phyloP scores from a whole-genome alignment of 1,140 invertebrate genomes.

The Forficula auricularia region DNA sequence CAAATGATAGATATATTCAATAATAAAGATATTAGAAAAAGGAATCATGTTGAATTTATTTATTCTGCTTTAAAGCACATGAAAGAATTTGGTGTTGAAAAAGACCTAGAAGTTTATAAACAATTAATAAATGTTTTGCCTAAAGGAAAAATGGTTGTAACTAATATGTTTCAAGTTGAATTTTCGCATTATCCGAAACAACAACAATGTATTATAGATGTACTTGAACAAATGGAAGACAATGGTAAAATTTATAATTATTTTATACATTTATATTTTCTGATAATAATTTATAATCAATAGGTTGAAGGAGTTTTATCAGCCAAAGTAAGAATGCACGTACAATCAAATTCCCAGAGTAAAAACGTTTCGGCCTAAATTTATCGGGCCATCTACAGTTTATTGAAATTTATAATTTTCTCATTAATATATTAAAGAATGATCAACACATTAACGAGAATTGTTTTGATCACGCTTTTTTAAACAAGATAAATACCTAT shows the following conservation, averaged over 20 bases:
- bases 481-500: too few species aligned
- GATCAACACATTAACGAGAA: too few species aligned
- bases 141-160: slow-evolving; percentile 72
- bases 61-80: slow-evolving; percentile 71
- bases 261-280: neutral
- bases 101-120: slow-evolving; percentile 86
- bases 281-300: too few species aligned
- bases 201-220: slow-evolving; percentile 72
- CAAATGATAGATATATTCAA: slow-evolving; percentile 55
- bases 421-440: too few species aligned
- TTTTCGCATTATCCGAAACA: slow-evolving; percentile 88
- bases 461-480: too few species aligned
- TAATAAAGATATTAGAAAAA: slow-evolving; percentile 34
- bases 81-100: slow-evolving; percentile 76
- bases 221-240: slow-evolving; percentile 80
- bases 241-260: slow-evolving; percentile 38
- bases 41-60: slow-evolving; percentile 87
- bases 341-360: too few species aligned
- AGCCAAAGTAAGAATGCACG: too few species aligned
- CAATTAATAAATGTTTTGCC: slow-evolving; percentile 77
- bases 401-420: too few species aligned
- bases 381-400: too few species aligned
- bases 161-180: slow-evolving; percentile 63
- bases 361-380: too few species aligned
- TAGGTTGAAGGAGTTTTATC: too few species aligned